Base-by-base conservation (phyloP, 2,888 invertebrate species). In the Eupithecia centaureata region DNA sequence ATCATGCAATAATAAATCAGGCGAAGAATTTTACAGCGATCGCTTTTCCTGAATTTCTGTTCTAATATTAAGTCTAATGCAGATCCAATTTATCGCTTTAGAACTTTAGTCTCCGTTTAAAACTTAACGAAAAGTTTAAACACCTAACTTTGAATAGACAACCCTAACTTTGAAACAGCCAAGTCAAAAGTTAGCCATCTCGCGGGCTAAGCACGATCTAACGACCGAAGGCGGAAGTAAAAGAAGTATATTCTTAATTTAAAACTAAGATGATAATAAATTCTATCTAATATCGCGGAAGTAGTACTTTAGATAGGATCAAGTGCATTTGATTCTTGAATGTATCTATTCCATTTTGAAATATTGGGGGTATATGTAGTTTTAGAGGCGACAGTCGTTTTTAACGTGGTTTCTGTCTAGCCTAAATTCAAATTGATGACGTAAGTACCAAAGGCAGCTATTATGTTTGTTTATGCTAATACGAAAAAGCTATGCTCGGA, bases 121-220 rank as follows among this genome's bases (percentile, higher is more conserved):
- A 57, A 54, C 30, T 56, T 28, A 60, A 60, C 56, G 15, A 42
- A 22, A 65, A 59, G 22, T n/a, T 56, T 56, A n/a, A n/a, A n/a
- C 32, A 38, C 35, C 12, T 22, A 51, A 63, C 62, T 65, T 54
- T 10, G 35, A 61, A 57, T 64, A n/a, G 79, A 15, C 86, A 88
- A 32, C 88, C 88, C 88, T 88, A 78, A 68, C 63, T 78, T 81
- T 84, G 83, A 78, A 75, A 77, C 75, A 65, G 66, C 76, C 76
- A 73, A 83, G 82, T 83, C 78, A 74, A 85, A 84, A 83, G 85
- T 83, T 82, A 83, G 78, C 78, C 75, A 80, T 79, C 77, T 73
- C 74, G 79, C 76, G 77, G 76, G 80, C 81, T 85, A 80, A 81
- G 78, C 75, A 76, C 80, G 76, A 82, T 77, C 80, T 81, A 82